Evolutionary conservation across 2,113 vertebrate genomes (phyloP).

Genomic region (Kryptolebias marmoratus): DNA sequence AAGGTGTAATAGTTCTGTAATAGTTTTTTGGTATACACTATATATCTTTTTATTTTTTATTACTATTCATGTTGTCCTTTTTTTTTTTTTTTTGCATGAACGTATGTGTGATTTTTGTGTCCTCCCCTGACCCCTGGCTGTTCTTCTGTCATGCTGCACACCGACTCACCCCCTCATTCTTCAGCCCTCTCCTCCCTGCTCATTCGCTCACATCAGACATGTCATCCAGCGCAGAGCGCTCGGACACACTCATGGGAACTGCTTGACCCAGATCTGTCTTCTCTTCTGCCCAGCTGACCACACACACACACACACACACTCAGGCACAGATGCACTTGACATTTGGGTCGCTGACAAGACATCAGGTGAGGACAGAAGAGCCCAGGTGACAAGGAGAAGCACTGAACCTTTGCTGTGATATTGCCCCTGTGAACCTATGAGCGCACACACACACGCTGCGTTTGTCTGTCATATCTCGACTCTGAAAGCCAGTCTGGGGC

Average conservation of each 20-base stretch:
- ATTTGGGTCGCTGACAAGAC: conserved; percentile 77
- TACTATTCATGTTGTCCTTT: background rate
- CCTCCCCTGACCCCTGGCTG: conserved; percentile 62
- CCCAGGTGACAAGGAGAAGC: conserved; percentile 76
- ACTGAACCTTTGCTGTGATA: conserved; percentile 72
- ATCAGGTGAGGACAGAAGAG: conserved; percentile 75
- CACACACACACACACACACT: conserved; percentile 37
- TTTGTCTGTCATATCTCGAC: conserved; percentile 50
- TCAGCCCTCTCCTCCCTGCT: conserved; percentile 49
- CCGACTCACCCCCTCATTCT: conserved; percentile 38
- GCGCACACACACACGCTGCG: conserved; percentile 24
- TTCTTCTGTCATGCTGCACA: conserved; percentile 56
- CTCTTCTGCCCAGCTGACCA: conserved; percentile 66
- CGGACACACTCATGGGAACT: conserved; percentile 72
- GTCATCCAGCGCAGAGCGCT: conserved; percentile 58
- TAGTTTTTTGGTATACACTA: no score
- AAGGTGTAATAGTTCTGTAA: no score
- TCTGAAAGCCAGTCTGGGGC: conserved; percentile 39
- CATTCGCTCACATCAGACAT: conserved; percentile 72
- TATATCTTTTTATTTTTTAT: no score
- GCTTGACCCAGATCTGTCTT: conserved; percentile 77
- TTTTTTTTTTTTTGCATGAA: background rate
- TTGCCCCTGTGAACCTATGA: conserved; percentile 49
- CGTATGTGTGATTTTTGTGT: conserved; percentile 27
- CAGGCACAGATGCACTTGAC: conserved; percentile 68